Evolutionary conservation across 2,888 invertebrate genomes (phyloP).

Genomic region (Cosmia pyralina): DNA sequence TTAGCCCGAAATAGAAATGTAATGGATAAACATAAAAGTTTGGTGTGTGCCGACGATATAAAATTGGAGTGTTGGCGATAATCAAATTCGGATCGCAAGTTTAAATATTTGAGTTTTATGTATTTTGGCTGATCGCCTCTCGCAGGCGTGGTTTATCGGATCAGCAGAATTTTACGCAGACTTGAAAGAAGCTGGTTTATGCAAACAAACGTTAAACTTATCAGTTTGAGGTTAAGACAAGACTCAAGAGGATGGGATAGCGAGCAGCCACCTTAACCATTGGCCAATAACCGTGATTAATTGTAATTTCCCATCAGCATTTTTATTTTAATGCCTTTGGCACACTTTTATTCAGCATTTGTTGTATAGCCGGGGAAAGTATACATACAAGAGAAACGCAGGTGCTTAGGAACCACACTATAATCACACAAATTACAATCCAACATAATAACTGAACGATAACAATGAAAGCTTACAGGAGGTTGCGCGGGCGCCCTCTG

Average conservation of each 20-base stretch:
- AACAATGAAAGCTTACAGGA: background rate
- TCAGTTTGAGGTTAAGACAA: background rate
- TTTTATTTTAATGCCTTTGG: no score
- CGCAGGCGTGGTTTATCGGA: constrained; percentile 29
- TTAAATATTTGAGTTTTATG: constrained; percentile 61
- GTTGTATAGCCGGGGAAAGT: no score
- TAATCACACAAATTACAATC: no score
- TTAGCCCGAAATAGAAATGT: constrained; percentile 61
- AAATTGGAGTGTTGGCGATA: constrained; percentile 57
- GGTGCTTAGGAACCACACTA: no score
- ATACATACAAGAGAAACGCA: no score
- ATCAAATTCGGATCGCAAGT: constrained; percentile 57
- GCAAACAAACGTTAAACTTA: constrained; percentile 18
- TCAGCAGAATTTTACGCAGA: constrained; percentile 45
- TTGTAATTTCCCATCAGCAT: no score
- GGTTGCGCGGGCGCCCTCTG: no score
- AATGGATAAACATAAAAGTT: constrained; percentile 60
- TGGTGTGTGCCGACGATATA: constrained; percentile 52
- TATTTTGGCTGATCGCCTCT: constrained; percentile 38
- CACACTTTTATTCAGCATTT: no score
- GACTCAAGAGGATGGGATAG: no score
- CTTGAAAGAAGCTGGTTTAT: constrained; percentile 6
- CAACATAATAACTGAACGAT: background rate
- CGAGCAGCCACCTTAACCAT: no score
- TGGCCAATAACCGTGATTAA: no score